Evolutionary conservation across 2,113 vertebrate genomes (phyloP).

Genomic region (Speoplatyrhinus poulsoni): DNA sequence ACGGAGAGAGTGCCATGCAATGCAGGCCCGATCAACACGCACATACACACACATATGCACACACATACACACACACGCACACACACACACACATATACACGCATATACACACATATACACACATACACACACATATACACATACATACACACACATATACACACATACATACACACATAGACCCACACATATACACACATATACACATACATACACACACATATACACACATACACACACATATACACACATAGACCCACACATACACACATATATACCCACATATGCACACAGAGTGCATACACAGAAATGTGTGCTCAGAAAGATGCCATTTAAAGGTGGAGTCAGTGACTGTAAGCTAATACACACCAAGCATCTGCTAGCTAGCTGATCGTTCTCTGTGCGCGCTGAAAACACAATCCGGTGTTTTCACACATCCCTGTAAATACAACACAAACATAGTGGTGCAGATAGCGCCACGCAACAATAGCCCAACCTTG

Average conservation of each 20-base stretch:
- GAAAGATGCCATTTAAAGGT: too few relatives aligned
- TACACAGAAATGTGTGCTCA: neutral
- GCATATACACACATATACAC: too few relatives aligned
- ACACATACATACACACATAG: neutral
- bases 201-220: slow-evolving; percentile 4
- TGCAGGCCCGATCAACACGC: slow-evolving; percentile 50
- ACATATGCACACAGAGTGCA: neutral
- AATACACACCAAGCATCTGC: neutral
- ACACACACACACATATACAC: neutral
- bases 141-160: neutral
- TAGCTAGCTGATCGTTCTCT: too few relatives aligned
- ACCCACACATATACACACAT: too few relatives aligned
- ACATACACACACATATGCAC: neutral
- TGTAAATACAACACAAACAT: neutral
- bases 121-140: too few relatives aligned
- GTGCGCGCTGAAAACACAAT: too few relatives aligned
- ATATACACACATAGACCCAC: slow-evolving; percentile 9
- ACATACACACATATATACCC: slow-evolving; percentile 8
- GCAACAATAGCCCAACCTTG: too few relatives aligned
- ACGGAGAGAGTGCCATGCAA: slow-evolving; percentile 33
- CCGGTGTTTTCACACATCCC: neutral
- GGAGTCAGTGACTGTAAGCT: neutral
- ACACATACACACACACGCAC: neutral
- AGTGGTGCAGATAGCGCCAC: too few relatives aligned
- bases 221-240: slow-evolving; percentile 32